Evolutionary conservation across 2,888 invertebrate species (phyloP), one percentile per base, ranked within the genome.

Genomic region (Calliopum simillimum): DNA sequence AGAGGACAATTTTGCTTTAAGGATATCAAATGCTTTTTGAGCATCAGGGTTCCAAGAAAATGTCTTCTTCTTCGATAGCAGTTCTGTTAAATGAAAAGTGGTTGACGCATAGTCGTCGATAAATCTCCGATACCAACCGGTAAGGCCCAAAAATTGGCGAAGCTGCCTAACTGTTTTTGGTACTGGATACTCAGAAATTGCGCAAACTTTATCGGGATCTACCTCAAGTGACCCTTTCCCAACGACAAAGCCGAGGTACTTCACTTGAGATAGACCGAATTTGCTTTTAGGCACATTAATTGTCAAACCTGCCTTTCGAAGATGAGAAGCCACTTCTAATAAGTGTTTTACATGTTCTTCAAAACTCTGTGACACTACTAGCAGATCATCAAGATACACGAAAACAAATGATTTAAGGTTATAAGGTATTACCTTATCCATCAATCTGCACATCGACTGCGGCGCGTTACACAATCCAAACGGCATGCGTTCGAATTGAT

Each of bases 121-220:
- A n/a, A 51, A 64, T 25, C 51, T 11, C n/a, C 64, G 2, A 16
- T 66, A 66, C 66, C 66, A 66, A 14, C 46, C 66, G 2, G 47
- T 44, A 44, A 66, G 43, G n/a, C 66, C 66, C 14, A 66, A 56
- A 25, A 66, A 56, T 56, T 25, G 66, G 1, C 56, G 46, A 41
- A 66, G 21, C 56, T 66, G 66, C 4, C 56, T 25, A 44, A 66
- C 56, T 12, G 56, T 19, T 66, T 66, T 66, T 4, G 66, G 66
- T 13, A 56, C 33, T 14, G 66, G 66, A 25, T 56, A 66, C 14
- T 55, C 56, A 4, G 44, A 46, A 44, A 66, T 56, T 8, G 66
- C 66, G 3, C 25, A 25, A 21, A 55, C 56, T 46, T n/a, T n/a
- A n/a, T n/a, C n/a, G n/a, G n/a, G n/a, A n/a, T n/a, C n/a, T n/a